Evolutionary conservation across 1,140 invertebrate species (phyloP).

Genomic region (Papilio dardanus): DNA sequence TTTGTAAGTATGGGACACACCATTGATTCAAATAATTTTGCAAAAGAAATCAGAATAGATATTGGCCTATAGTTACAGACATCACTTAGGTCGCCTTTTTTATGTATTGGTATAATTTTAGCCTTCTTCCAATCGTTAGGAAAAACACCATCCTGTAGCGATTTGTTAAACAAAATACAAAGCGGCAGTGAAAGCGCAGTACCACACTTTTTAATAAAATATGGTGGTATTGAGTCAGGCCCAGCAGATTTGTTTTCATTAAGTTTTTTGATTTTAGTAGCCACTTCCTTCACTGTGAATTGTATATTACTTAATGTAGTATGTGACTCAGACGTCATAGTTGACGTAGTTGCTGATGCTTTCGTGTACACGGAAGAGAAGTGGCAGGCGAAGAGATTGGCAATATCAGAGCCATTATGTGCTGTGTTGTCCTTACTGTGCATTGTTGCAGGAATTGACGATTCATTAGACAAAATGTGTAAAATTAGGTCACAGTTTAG

Average conservation of each 20-base stretch:
- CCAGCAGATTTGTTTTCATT: constrained; percentile 29
- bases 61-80: constrained; percentile 32
- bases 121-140: constrained; percentile 40
- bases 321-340: not conserved
- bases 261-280: constrained; percentile 33
- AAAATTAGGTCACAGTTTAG: constrained; percentile 33
- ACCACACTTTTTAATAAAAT: constrained; percentile 25
- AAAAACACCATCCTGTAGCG: constrained; percentile 29
- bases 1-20: not conserved
- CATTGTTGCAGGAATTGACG: constrained; percentile 27
- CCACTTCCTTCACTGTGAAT: not conserved
- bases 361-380: not conserved
- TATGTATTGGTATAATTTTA: constrained; percentile 35
- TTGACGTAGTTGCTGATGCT: not conserved
- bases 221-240: constrained; percentile 32
- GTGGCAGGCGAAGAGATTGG: constrained; percentile 27
- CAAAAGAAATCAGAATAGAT: not conserved
- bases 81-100: constrained; percentile 35
- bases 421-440: not conserved
- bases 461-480: not conserved
- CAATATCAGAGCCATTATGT: constrained; percentile 27
- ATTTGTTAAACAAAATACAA: constrained; percentile 38
- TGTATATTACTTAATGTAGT: not conserved
- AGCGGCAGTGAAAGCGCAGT: constrained; percentile 24
- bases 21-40: not conserved